Evolutionary conservation across 2,113 vertebrate genomes (phyloP), one percentile per base, ranked within the genome.

Genomic region (Blennius ocellaris): DNA sequence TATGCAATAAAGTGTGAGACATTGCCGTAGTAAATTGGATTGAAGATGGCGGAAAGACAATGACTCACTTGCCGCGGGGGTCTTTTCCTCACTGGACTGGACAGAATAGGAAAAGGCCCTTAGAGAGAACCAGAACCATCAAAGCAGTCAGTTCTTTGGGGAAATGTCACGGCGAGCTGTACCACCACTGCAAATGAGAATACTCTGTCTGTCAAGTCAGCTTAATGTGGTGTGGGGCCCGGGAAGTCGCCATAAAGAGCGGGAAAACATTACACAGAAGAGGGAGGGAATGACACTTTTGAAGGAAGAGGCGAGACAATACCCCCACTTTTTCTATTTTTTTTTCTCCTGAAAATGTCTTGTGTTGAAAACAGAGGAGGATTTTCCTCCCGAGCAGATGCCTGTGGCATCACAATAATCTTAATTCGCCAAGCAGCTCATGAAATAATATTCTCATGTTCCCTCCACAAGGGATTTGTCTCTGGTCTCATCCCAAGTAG

Each of bases 21-120:
- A 14, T 66, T 69, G 66, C 37, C 11, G 1, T 51, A n/a, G 61
- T 69, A 83, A 87, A 88, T 84, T 85, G 82, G 76, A 91, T 80
- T 81, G 62, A 80, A 84, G 68, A 82, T 51, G 82, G 61, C 54
- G 37, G 72, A 76, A 80, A 86, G 86, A 88, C 87, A 90, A 87
- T 84, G 83, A 83, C 52, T 85, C 49, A 57, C 54, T 72, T 8
- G 66, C 76, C 55, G 16, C 16, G 0, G 74, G 78, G 78, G 78
- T 57, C 59, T 61, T 74, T 58, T 66, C 60, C 69, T 49, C 68
- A 66, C 53, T 51, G 55, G 58, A 78, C 80, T 79, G 76, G 77
- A 83, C 70, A 47, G 73, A 84, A 83, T 56, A 63, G 64, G 37
- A 76, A 75, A 65, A 17, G 49, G 53, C 53, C 68, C 77, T 72